phyloP scores from a whole-genome alignment of 2,113 vertebrate genomes.

The Brienomyrus brachyistius region DNA sequence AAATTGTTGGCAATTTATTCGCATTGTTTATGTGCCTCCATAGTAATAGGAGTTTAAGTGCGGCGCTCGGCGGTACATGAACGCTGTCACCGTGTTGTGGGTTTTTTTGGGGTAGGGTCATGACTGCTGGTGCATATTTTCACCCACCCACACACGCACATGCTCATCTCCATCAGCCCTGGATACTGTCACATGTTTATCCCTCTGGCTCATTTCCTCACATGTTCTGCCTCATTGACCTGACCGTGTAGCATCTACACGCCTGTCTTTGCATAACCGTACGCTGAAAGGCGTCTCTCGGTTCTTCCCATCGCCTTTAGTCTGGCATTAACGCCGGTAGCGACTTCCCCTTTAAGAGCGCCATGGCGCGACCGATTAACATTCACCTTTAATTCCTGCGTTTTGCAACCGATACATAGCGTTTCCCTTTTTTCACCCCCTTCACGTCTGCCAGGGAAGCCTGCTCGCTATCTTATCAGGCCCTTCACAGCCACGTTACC shows the following conservation, averaged over 20 bases:
- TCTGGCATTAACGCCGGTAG: neutral
- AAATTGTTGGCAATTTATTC: neutral
- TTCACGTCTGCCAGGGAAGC: neutral
- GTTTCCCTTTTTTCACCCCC: neutral
- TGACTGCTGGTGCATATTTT: neutral
- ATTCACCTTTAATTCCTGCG: neutral
- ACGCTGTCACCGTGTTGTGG: neutral
- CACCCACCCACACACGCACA: neutral
- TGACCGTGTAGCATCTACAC: neutral
- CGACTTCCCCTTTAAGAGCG: neutral
- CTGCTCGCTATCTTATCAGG: conserved; percentile 12
- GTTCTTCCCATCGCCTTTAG: neutral
- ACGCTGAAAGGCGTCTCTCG: neutral
- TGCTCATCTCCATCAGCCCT: neutral
- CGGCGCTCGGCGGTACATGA: neutral
- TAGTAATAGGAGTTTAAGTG: neutral
- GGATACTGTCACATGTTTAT: neutral
- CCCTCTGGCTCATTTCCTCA: neutral
- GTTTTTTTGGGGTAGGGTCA: neutral
- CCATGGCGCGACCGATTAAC: neutral
- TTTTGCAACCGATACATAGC: neutral
- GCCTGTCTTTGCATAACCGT: neutral
- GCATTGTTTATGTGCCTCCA: neutral
- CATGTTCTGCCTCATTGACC: neutral
- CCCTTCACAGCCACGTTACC: neutral